Evolutionary conservation across 2,797 vertebrate species (phyloP).

Genomic region (Trachurus trachurus): DNA sequence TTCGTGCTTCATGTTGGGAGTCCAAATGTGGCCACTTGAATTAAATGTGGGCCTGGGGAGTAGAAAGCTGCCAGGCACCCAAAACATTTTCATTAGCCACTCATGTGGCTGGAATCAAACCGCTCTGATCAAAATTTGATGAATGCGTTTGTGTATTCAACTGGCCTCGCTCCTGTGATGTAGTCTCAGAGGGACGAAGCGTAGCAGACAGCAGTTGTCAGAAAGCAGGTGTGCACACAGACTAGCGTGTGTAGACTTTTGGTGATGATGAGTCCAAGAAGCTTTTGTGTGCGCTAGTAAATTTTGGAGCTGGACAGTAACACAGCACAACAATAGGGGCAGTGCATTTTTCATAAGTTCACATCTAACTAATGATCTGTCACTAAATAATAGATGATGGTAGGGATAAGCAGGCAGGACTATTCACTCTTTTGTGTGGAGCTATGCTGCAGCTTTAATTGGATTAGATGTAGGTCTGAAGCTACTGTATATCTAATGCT

Average conservation of each 20-base stretch:
- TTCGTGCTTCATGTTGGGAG: not conserved
- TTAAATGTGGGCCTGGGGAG: slow-evolving; percentile 1
- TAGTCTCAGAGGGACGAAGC: slow-evolving; percentile 10
- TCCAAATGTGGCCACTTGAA: slow-evolving; percentile 12
- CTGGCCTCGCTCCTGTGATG: slow-evolving; percentile 18
- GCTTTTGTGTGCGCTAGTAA: not conserved
- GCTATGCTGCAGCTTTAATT: not conserved
- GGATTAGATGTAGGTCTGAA: not conserved
- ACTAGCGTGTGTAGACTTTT: slow-evolving; percentile 13
- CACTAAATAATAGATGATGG: slow-evolving; percentile 8
- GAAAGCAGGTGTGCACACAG: slow-evolving; percentile 35
- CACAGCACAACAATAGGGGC: not conserved
- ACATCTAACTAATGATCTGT: slow-evolving; percentile 1
- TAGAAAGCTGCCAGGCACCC: slow-evolving; percentile 7
- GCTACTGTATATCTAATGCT: not conserved
- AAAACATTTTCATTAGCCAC: slow-evolving; percentile 37
- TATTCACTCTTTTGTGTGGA: not conserved
- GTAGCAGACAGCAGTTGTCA: slow-evolving; percentile 28
- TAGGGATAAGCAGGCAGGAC: not conserved
- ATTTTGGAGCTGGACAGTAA: not conserved
- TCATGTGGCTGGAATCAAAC: slow-evolving; percentile 23
- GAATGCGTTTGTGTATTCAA: slow-evolving; percentile 34
- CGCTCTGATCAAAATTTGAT: slow-evolving; percentile 23
- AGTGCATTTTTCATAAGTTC: not conserved
- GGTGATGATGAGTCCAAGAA: slow-evolving; percentile 2